Evolutionary conservation across 2,888 invertebrate species (phyloP), one percentile per base, ranked within the genome.

Genomic region (Caenorhabditis wallacei): DNA sequence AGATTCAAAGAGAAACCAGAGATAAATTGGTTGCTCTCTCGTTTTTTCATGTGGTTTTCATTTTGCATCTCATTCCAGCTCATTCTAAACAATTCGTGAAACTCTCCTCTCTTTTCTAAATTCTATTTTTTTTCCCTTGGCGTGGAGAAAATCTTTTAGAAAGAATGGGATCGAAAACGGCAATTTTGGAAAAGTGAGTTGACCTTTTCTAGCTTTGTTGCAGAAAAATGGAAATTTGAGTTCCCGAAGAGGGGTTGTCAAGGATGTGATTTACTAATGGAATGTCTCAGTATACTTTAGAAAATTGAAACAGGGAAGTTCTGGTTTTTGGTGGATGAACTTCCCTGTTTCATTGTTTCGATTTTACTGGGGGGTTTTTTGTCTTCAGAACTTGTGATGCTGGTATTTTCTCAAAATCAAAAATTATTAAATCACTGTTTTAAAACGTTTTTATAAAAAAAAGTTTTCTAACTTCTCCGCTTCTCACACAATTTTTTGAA

Each of bases 221-320:
- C 11, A 2, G 40, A 13, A 40, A 10, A 40, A 30, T 30, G n/a
- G 61, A 61, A 43, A 43, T 61, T 61, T 61, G 43, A 61, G 20
- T 40, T 22, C 7, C 35, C 8, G 30, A 30, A n/a, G 5, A 35
- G 22, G 20, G 18, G 40, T 35, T 59, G 40, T 40, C 40, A 40
- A 59, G 63, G 70, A 37, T 57, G 56, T 70, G 70, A 70, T 70
- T 70, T 57, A 35, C 70, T 70, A 70, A 70, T 70, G 70, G 70
- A 70, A 48, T 40, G 56, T 57, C 56, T 54, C 35, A 35, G n/a
- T 10, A 1, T 20, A 48, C 48, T 63, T 63, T 46, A n/a, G 48
- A 30, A 48, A 63, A 48, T 48, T 48, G 46, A 7, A 48, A 43
- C 3, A 16, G 8, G 59, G 51, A 54, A 13, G 16, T 40, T 59